These are phyloP conservation scores for Gonioctena quinquepunctata DNA, from an alignment of 1,140 invertebrate genomes.

Conservation along the genomic window DNA sequence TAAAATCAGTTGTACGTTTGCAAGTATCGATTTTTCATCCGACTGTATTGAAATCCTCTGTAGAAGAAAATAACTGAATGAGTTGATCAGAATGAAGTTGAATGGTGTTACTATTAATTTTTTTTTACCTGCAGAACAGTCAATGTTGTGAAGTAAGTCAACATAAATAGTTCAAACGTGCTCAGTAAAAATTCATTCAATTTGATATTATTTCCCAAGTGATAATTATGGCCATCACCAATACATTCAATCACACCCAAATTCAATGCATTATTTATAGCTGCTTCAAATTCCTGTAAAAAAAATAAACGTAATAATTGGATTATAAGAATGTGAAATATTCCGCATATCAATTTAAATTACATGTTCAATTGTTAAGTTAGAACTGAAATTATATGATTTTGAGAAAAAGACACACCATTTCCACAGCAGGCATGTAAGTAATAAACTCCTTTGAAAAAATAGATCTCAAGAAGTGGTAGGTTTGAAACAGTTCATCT, in stretches of 20 bases:
- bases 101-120: neutral
- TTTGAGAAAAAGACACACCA: constrained; percentile 36
- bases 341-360: constrained; percentile 12
- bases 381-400: constrained; percentile 25
- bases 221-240: constrained; percentile 1
- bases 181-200: constrained; percentile 57
- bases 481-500: constrained; percentile 51
- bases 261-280: constrained; percentile 5
- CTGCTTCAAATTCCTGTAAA: constrained; percentile 61
- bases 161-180: constrained; percentile 59
- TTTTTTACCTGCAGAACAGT: constrained; percentile 48
- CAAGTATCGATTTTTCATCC: constrained; percentile 57
- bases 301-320: constrained; percentile 44
- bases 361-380: constrained; percentile 22
- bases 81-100: neutral
- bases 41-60: constrained; percentile 44
- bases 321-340: neutral
- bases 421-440: constrained; percentile 41
- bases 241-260: constrained; percentile 44
- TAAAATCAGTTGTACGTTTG: constrained; percentile 58
- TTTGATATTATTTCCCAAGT: constrained; percentile 50
- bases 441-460: constrained; percentile 63
- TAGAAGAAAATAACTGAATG: constrained; percentile 21
- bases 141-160: constrained; percentile 55
- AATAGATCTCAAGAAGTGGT: constrained; percentile 57